Evolutionary conservation across 2,888 invertebrate genomes (phyloP).

Genomic region (Cyrtodaria siliqua): DNA sequence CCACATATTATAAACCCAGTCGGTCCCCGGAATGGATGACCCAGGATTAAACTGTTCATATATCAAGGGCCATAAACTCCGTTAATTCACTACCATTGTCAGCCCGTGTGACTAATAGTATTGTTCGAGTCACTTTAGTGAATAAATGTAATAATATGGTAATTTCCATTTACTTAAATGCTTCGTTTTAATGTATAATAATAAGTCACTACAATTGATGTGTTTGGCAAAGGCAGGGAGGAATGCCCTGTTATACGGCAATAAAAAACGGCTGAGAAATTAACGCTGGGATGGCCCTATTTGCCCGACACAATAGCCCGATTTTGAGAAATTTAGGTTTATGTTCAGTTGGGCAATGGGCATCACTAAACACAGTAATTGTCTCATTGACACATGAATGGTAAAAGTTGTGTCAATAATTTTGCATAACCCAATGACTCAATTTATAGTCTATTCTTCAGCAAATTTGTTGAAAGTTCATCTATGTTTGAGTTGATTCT

Average conservation of each 20-base stretch:
- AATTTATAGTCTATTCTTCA: too few species aligned
- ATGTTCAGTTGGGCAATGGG: neutral
- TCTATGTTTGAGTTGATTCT: too few species aligned
- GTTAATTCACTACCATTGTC: conserved; percentile 32
- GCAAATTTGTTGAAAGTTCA: too few species aligned
- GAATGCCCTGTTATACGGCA: conserved; percentile 3
- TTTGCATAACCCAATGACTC: too few species aligned
- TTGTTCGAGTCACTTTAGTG: conserved; percentile 30
- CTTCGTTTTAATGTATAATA: neutral
- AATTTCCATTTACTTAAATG: conserved; percentile 42
- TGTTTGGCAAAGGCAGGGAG: conserved; percentile 2
- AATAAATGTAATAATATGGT: conserved; percentile 38
- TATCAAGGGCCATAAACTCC: conserved; percentile 45
- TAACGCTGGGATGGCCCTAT: neutral
- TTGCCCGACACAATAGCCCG: neutral
- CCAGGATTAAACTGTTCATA: conserved; percentile 8
- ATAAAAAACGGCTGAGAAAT: neutral
- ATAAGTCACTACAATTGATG: neutral
- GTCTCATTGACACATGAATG: too few species aligned
- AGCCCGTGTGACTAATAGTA: conserved; percentile 33
- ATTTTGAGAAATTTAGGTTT: conserved; percentile 2
- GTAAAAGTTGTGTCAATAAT: too few species aligned
- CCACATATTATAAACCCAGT: too few species aligned
- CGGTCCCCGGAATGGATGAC: too few species aligned
- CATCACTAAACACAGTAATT: too few species aligned